Evolutionary conservation across 2,888 invertebrate species (phyloP).

Genomic region (Maniola hyperantus): DNA sequence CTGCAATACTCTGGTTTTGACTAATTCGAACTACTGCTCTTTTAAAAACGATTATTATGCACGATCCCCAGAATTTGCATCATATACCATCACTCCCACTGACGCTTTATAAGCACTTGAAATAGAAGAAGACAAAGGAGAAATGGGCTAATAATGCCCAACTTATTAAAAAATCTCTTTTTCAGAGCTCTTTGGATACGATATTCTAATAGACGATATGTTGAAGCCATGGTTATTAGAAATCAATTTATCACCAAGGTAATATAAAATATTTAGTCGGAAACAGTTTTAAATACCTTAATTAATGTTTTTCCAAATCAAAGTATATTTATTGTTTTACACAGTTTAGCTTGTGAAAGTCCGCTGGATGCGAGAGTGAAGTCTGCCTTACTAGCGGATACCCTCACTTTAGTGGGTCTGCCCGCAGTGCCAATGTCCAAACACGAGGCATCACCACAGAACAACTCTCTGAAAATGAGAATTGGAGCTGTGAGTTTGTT

Average conservation of each 20-base stretch:
- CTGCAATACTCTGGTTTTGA: too few relatives aligned
- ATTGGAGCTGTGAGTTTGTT: conserved; percentile 67
- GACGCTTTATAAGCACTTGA: too few relatives aligned
- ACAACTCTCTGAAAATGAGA: conserved; percentile 68
- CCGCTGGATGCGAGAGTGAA: conserved; percentile 96
- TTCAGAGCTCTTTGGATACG: conserved; percentile 96
- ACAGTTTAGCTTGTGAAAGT: conserved; percentile 91
- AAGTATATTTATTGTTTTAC: conserved; percentile 2
- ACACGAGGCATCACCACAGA: conserved; percentile 52
- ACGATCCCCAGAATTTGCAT: too few relatives aligned
- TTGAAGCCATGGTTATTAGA: conserved; percentile 98
- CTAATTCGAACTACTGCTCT: too few relatives aligned
- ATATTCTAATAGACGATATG: conserved; percentile 94
- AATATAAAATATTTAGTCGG: conserved; percentile 32
- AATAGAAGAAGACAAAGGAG: too few relatives aligned
- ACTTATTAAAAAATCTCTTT: conserved; percentile 41
- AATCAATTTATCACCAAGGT: conserved; percentile 95
- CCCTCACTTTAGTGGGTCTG: conserved; percentile 94
- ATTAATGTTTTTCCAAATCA: background rate
- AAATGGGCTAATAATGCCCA: too few relatives aligned
- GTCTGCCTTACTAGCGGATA: conserved; percentile 94
- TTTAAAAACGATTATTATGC: too few relatives aligned
- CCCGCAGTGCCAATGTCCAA: conserved; percentile 89
- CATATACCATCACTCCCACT: too few relatives aligned
- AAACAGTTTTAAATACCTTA: background rate